Conservation (phyloP, 2,888 invertebrate species). For the Piscicola geometra region DNA sequence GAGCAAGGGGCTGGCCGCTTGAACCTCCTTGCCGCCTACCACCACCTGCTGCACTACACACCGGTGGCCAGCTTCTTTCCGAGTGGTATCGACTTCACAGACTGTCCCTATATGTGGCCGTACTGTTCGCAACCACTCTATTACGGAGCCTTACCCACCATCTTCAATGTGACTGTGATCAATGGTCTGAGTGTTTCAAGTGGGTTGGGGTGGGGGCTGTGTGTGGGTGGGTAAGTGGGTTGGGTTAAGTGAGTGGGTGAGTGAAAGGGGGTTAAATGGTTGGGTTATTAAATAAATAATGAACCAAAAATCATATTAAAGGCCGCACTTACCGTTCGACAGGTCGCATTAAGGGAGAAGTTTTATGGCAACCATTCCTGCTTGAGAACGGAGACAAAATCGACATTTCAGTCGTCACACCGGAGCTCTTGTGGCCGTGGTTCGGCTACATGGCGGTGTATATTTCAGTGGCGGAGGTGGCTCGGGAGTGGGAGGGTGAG, state of each 20-base stretch:
- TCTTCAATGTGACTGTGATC: slow-evolving; percentile 86
- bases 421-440: slow-evolving; percentile 89
- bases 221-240: no score
- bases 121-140: slow-evolving; percentile 93
- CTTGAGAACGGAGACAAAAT: slow-evolving; percentile 74
- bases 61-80: slow-evolving; percentile 64
- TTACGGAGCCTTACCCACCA: slow-evolving; percentile 76
- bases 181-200: slow-evolving; percentile 64
- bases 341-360: slow-evolving; percentile 8
- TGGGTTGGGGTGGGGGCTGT: not conserved
- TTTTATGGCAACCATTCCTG: slow-evolving; percentile 74
- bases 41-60: slow-evolving; percentile 64
- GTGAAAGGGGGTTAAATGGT: no score
- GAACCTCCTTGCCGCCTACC: slow-evolving; percentile 81
- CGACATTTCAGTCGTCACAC: slow-evolving; percentile 70
- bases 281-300: no score
- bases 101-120: slow-evolving; percentile 97
- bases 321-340: no score
- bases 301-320: no score
- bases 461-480: slow-evolving; percentile 66
- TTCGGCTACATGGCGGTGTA: slow-evolving; percentile 86
- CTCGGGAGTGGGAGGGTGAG: slow-evolving; percentile 69
- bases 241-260: no score
- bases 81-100: slow-evolving; percentile 85
- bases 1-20: slow-evolving; percentile 94